Percentiles rank a stretch among this genome's conserved stretches.
These are phyloP conservation scores for Festucalex cinctus DNA, from an alignment of 2,113 vertebrate species.

Conservation along the genomic window DNA sequence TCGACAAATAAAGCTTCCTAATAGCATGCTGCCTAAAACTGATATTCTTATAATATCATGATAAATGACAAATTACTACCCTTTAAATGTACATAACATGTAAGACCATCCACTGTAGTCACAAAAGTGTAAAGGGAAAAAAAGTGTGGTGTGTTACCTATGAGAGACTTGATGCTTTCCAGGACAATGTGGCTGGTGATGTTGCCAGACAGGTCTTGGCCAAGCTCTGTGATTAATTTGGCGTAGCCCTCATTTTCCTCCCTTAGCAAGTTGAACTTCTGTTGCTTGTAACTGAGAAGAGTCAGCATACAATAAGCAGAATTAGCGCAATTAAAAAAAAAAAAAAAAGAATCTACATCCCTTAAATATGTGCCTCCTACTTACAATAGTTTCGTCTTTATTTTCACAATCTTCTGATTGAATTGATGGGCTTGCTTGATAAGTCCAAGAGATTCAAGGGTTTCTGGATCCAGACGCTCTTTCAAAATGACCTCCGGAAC, in stretches of 20 bases:
- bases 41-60: too few species aligned
- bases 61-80: neutral
- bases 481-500: constrained; percentile 93
- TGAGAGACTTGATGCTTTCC: constrained; percentile 98
- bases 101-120: neutral
- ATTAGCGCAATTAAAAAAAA: neutral
- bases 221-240: constrained; percentile 95
- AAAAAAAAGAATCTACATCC: neutral
- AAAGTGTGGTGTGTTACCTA: constrained; percentile 76
- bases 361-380: constrained; percentile 46
- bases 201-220: constrained; percentile 92
- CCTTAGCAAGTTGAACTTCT: constrained; percentile 97
- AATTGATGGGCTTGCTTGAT: constrained; percentile 99
- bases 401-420: constrained; percentile 99
- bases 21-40: too few species aligned
- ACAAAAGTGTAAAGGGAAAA: neutral
- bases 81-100: neutral
- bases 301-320: neutral
- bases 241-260: constrained; percentile 98
- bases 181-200: constrained; percentile 92
- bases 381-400: constrained; percentile 99
- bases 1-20: too few species aligned
- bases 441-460: constrained; percentile 91
- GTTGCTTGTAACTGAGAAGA: constrained; percentile 89
- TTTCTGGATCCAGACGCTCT: constrained; percentile 95